Base-by-base conservation (phyloP, 2,113 vertebrate genomes). In the Siphamia tubifer region DNA sequence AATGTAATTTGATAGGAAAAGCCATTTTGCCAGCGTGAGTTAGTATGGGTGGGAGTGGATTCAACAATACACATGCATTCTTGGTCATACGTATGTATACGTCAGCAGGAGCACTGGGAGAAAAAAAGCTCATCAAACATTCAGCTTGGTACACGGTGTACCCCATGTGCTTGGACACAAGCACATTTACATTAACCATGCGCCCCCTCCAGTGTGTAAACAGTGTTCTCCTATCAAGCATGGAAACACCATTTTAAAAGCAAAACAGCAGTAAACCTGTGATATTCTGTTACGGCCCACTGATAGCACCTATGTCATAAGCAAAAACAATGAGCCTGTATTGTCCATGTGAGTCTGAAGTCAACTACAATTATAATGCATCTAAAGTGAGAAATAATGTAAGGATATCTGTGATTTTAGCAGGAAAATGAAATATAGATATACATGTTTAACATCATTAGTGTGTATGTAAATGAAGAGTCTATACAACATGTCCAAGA, bases 1-100 rank as follows among this genome's bases (percentile, higher is more conserved):
- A 84, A 90, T 87, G 72, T 45, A 15, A 72, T 63, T 53, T 74
- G 88, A 89, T 73, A 25, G 83, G 77, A 79, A 77, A 81, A 82
- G 81, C 84, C 77, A 83, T 47, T 74, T 56, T 63, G 55, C 21
- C 56, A 8, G 30, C 4, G 51, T 16, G 56, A 53, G 40, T 36
- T 44, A 11, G 40, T 42, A 21, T 34, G 27, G 21, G 47, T 27
- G 68, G 66, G 45, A 25, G 75, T 62, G 61, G 45, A 27, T 8
- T 8, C 34, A 57, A 74, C 43, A 74, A 79, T 47, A 19, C 49
- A 63, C 6, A 28, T 38, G 27, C 35, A 55, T 63, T 62, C 47
- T 64, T 38, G 1, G 20, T 51, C 58, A 52, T 36, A 40, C 58
- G 56, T 36, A 40, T 30, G 54, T 42, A 20, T 30, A 48, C 47